These are phyloP conservation scores for Ciconia maguari DNA, from an alignment of 2,113 vertebrate genomes.

Conservation along the genomic window DNA sequence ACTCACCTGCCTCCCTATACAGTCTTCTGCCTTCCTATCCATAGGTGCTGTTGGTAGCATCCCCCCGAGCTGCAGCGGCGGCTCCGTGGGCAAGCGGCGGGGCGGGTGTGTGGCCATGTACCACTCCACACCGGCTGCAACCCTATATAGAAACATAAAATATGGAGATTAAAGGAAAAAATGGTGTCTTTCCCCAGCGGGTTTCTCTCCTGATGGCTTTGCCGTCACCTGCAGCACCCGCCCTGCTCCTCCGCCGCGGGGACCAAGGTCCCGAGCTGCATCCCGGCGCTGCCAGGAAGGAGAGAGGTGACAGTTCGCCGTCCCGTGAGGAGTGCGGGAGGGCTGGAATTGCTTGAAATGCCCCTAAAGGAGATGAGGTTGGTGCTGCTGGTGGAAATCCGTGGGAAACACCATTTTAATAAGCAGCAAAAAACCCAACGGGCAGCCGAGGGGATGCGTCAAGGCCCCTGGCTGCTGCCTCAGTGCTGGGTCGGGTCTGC, in stretches of 20 bases:
- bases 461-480: not conserved
- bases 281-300: not conserved
- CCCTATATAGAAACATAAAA: not conserved
- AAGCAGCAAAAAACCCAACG: not conserved
- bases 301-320: not conserved
- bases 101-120: accelerated
- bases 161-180: not conserved
- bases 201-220: not conserved
- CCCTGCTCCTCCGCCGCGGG: accelerated
- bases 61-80: accelerated
- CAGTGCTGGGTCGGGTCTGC: not conserved
- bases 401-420: not conserved
- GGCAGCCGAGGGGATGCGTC: not conserved
- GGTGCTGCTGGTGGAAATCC: not conserved
- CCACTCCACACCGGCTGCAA: not conserved
- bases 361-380: not conserved
- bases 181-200: too few species aligned
- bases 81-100: accelerated
- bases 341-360: not conserved
- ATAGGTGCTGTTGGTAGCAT: not conserved
- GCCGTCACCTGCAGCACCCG: not conserved
- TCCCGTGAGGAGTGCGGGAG: accelerated
- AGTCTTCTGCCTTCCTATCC: not conserved
- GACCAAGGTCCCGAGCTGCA: not conserved
- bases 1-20: too few species aligned